phyloP scores from a whole-genome alignment of 2,888 invertebrate species.

The Terebella lapidaria region DNA sequence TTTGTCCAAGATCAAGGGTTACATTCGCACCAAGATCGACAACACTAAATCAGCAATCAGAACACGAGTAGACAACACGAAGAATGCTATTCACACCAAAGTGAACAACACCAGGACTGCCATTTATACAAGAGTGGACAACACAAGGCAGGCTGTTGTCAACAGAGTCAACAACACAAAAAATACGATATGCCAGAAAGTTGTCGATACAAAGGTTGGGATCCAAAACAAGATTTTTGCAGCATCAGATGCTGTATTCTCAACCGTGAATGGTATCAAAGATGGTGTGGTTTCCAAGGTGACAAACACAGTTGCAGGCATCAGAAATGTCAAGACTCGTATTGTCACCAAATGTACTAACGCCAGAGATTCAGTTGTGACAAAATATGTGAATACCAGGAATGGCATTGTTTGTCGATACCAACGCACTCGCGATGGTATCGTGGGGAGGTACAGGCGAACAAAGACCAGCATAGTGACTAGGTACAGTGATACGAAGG shows the following conservation, averaged over 20 bases:
- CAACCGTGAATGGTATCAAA: constrained; percentile 1
- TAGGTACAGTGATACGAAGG: constrained; percentile 9
- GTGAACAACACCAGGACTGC: constrained; percentile 12
- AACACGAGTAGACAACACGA: constrained; percentile 11
- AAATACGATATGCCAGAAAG: not conserved
- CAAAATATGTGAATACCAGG: constrained; percentile 7
- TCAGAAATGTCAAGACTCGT: constrained; percentile 6
- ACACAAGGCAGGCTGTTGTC: constrained; percentile 8
- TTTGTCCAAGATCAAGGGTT: constrained; percentile 15
- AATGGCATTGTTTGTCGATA: not conserved
- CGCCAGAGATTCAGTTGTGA: not conserved
- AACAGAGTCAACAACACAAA: constrained; percentile 2
- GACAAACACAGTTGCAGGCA: constrained; percentile 10
- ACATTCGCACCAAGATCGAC: constrained; percentile 16
- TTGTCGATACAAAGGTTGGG: constrained; percentile 5
- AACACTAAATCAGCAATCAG: constrained; percentile 16
- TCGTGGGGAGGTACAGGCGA: not conserved
- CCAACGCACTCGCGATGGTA: not conserved
- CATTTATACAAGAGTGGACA: constrained; percentile 4
- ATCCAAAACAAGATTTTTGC: constrained; percentile 1
- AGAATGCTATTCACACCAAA: constrained; percentile 11
- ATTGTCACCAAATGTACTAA: constrained; percentile 4
- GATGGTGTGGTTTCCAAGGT: constrained; percentile 10
- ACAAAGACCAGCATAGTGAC: not conserved
- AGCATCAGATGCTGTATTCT: constrained; percentile 5